A percentile compares a stretch with the other conserved stretches of the same genome.
Conservation (phyloP, 2,113 vertebrate genomes). For the Poecilia latipinna region DNA sequence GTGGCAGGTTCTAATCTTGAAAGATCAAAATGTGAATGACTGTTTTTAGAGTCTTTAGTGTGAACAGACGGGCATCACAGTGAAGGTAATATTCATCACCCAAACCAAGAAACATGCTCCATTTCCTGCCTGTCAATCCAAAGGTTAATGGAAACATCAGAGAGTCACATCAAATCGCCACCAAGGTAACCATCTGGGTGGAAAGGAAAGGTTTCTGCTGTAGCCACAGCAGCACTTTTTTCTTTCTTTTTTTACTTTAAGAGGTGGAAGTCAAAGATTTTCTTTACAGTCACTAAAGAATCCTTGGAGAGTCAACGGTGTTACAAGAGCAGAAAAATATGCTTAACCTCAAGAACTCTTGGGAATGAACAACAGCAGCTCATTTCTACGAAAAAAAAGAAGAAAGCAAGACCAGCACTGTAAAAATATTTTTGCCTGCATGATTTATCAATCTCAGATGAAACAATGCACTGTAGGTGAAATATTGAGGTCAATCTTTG, state of each 20-base stretch:
- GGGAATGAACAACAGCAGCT: slow-evolving; percentile 20
- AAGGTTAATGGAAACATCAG: slow-evolving; percentile 39
- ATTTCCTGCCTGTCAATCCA: slow-evolving; percentile 29
- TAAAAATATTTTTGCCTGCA: slow-evolving; percentile 16
- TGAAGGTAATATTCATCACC: slow-evolving; percentile 19
- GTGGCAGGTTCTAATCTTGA: slow-evolving; percentile 35
- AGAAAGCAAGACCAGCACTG: not conserved
- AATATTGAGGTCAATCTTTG: slow-evolving; percentile 21
- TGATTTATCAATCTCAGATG: slow-evolving; percentile 18
- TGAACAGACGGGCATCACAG: slow-evolving; percentile 22
- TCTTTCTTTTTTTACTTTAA: not conserved
- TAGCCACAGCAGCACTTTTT: slow-evolving; percentile 5
- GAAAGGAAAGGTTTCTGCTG: slow-evolving; percentile 20
- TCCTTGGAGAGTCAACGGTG: slow-evolving; percentile 3
- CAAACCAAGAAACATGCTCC: slow-evolving; percentile 35
- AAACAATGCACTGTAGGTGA: not conserved
- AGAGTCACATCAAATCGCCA: slow-evolving; percentile 2
- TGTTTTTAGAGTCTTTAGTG: slow-evolving; percentile 15
- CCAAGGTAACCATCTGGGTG: slow-evolving; percentile 17
- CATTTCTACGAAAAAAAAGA: slow-evolving; percentile 22
- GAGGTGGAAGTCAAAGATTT: slow-evolving; percentile 9
- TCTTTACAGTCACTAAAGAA: slow-evolving; percentile 22
- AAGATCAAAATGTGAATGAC: slow-evolving; percentile 29
- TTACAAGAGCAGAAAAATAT: slow-evolving; percentile 23
- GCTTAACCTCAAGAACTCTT: slow-evolving; percentile 20